These are phyloP conservation scores for Liolophura sinensis DNA, from an alignment of 1,140 invertebrate species.

Conservation along the genomic window DNA sequence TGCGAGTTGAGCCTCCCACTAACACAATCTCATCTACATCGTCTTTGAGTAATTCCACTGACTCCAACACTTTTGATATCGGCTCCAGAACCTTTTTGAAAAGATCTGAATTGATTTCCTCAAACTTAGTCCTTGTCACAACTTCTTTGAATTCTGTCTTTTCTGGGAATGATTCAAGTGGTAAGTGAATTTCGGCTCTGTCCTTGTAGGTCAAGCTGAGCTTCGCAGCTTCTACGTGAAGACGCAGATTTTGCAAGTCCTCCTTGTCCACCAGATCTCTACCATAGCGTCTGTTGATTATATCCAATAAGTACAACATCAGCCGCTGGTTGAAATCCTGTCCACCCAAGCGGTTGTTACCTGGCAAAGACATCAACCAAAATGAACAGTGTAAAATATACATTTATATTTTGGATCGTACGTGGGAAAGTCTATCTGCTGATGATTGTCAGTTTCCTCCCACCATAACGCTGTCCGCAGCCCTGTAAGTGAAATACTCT, in stretches of 20 bases:
- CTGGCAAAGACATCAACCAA: slow-evolving; percentile 27
- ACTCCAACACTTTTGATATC: slow-evolving; percentile 72
- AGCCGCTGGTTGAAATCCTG: slow-evolving; percentile 62
- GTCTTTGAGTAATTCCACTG: slow-evolving; percentile 71
- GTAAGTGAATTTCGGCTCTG: slow-evolving; percentile 40
- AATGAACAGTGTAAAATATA: background rate
- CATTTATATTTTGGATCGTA: no score
- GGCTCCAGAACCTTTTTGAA: slow-evolving; percentile 56
- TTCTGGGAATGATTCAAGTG: slow-evolving; percentile 43
- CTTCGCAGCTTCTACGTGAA: slow-evolving; percentile 60
- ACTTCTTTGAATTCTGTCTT: slow-evolving; percentile 30
- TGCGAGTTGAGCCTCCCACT: slow-evolving; percentile 62
- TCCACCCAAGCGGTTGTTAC: slow-evolving; percentile 62
- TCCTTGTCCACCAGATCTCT: slow-evolving; percentile 53
- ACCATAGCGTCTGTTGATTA: slow-evolving; percentile 41
- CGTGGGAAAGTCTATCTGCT: no score
- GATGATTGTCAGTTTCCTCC: no score
- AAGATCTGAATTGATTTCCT: slow-evolving; percentile 59
- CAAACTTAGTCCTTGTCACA: slow-evolving; percentile 55
- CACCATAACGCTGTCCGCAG: no score
- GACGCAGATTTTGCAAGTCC: slow-evolving; percentile 59
- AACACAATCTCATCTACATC: slow-evolving; percentile 62
- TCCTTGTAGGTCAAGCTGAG: slow-evolving; percentile 53
- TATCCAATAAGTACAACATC: slow-evolving; percentile 42
- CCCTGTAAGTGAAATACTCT: no score